A percentile compares a stretch with the other conserved stretches of the same genome.
Conservation (phyloP, 2,888 invertebrate species). For the Ophion ventricosus region DNA sequence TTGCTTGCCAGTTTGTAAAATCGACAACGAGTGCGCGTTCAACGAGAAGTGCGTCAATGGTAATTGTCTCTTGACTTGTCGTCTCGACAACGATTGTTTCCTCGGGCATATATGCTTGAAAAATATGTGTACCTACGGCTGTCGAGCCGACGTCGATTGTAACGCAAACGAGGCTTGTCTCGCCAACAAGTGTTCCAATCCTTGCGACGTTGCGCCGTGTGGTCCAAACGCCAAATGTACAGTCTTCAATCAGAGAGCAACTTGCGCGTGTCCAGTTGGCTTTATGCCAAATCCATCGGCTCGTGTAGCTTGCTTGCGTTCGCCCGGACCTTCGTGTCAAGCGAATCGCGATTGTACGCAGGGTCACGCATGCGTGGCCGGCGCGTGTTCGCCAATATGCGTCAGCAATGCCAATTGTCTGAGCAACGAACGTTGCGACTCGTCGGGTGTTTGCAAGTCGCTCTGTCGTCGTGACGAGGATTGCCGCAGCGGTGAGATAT, state of each 20-base stretch:
- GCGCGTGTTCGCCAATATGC: constrained; percentile 91
- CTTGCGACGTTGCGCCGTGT: constrained; percentile 90
- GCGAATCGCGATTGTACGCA: constrained; percentile 90
- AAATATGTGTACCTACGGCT: constrained; percentile 94
- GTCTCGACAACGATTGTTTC: constrained; percentile 96
- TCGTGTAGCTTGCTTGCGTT: constrained; percentile 93
- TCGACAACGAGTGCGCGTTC: constrained; percentile 93
- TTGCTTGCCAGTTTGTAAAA: constrained; percentile 90
- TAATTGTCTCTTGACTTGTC: constrained; percentile 93
- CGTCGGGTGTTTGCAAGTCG: constrained; percentile 91
- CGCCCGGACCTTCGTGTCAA: constrained; percentile 90
- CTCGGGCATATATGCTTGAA: constrained; percentile 94
- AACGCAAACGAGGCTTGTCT: constrained; percentile 93
- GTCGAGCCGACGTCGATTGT: constrained; percentile 94
- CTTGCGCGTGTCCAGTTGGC: constrained; percentile 91
- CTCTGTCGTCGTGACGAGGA: constrained; percentile 93
- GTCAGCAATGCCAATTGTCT: constrained; percentile 90
- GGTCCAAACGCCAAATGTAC: constrained; percentile 94
- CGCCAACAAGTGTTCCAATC: constrained; percentile 91
- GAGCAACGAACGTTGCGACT: constrained; percentile 91
- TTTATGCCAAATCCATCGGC: constrained; percentile 95
- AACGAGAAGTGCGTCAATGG: constrained; percentile 95
- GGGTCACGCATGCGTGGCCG: constrained; percentile 90
- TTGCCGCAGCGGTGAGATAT: constrained; percentile 94
- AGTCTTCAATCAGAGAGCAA: constrained; percentile 91